These are phyloP conservation scores for Xestia sexstrigata DNA, from an alignment of 2,888 invertebrate species.

Conservation along the genomic window DNA sequence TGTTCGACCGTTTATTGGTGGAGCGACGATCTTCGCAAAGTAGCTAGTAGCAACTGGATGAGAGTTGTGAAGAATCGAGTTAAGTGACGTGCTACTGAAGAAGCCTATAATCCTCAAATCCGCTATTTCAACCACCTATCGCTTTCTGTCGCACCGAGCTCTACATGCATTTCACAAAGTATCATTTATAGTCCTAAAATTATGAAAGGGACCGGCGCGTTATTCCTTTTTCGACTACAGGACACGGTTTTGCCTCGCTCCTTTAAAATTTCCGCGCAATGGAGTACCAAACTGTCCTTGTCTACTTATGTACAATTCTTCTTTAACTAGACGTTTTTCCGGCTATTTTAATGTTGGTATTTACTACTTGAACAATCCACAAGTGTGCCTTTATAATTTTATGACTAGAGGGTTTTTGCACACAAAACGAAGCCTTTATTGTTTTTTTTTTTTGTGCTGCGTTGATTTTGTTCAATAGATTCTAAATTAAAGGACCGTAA, in stretches of 20 bases:
- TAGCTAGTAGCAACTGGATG: too few species aligned
- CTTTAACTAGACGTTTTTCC: conserved; percentile 25
- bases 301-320: conserved; percentile 48
- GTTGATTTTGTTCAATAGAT: neutral
- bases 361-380: conserved; percentile 5
- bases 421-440: neutral
- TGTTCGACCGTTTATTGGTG: too few species aligned
- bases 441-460: neutral
- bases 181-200: conserved; percentile 63
- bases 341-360: conserved; percentile 19
- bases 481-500: neutral
- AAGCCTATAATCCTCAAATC: neutral
- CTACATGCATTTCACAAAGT: conserved; percentile 57
- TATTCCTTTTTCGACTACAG: conserved; percentile 47
- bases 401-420: neutral
- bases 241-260: conserved; percentile 29
- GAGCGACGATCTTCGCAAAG: too few species aligned
- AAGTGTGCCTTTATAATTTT: neutral
- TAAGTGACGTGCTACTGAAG: too few species aligned
- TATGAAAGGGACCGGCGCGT: conserved; percentile 49
- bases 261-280: conserved; percentile 57
- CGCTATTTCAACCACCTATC: conserved; percentile 2
- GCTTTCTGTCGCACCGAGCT: conserved; percentile 7
- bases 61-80: too few species aligned
- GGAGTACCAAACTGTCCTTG: conserved; percentile 42